Percentiles rank a stretch among this genome's conserved stretches.
Evolutionary conservation across 2,888 invertebrate genomes (phyloP).

Genomic region (Dolichopus griseipennis): DNA sequence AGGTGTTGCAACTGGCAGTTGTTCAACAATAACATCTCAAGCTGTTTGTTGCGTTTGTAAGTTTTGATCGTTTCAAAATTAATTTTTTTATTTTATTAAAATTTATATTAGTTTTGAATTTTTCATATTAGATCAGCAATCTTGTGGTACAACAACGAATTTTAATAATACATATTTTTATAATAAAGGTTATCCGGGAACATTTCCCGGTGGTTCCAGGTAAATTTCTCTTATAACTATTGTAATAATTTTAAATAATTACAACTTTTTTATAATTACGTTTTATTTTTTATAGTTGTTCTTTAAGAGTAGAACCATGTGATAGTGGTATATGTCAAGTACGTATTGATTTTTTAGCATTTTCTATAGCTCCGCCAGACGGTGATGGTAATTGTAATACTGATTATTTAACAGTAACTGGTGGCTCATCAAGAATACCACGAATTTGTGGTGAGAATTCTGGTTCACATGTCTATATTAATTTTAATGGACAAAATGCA

Average conservation of each 20-base stretch:
- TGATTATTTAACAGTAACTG: conserved; percentile 62
- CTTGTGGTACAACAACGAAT: conserved; percentile 61
- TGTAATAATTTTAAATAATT: background rate
- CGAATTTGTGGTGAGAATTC: conserved; percentile 71
- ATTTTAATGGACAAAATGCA: conserved; percentile 59
- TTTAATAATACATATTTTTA: conserved; percentile 78
- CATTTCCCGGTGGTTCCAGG: conserved; percentile 55
- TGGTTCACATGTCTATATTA: conserved; percentile 68
- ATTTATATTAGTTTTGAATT: background rate
- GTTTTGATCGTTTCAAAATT: conserved; percentile 29
- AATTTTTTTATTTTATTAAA: background rate
- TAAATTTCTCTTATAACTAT: conserved; percentile 12
- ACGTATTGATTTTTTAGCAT: conserved; percentile 66
- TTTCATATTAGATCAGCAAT: conserved; percentile 52
- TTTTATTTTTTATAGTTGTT: conserved; percentile 47
- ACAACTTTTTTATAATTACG: background rate
- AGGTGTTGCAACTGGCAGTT: conserved; percentile 63
- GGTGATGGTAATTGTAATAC: conserved; percentile 60
- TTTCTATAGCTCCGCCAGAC: conserved; percentile 62
- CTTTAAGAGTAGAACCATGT: conserved; percentile 61
- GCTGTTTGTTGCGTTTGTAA: conserved; percentile 79
- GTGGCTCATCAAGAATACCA: conserved; percentile 59
- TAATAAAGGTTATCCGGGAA: conserved; percentile 65
- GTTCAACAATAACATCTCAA: conserved; percentile 55
- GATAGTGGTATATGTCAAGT: conserved; percentile 52